phyloP scores from a whole-genome alignment of 2,888 invertebrate species.

The Acanthococcus lagerstroemiae region DNA sequence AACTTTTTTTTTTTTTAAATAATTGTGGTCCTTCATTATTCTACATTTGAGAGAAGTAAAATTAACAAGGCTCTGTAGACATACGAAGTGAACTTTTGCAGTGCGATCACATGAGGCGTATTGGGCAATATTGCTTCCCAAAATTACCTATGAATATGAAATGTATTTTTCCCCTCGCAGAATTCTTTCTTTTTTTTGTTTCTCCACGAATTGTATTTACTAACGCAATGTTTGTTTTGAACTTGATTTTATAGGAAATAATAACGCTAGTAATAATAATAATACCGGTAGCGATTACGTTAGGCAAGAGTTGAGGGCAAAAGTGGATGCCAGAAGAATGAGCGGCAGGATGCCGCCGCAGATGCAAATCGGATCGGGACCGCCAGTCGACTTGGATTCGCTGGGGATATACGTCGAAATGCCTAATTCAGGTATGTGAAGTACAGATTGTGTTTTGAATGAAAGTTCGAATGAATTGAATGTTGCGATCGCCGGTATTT shows the following conservation, averaged over 20 bases:
- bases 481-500: too few species aligned
- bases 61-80: background rate
- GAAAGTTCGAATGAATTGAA: background rate
- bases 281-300: constrained; percentile 66
- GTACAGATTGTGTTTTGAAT: background rate
- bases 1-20: too few species aligned
- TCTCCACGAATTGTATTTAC: background rate
- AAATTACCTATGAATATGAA: too few species aligned
- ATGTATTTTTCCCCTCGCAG: background rate
- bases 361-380: constrained; percentile 40
- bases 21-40: too few species aligned
- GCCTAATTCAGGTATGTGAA: constrained; percentile 54
- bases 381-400: constrained; percentile 55
- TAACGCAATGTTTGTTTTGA: background rate
- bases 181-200: background rate
- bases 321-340: constrained; percentile 77
- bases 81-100: constrained; percentile 1
- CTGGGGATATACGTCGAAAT: constrained; percentile 60
- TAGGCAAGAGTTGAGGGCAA: constrained; percentile 78
- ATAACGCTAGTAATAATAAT: constrained; percentile 14
- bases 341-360: constrained; percentile 48
- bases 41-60: background rate
- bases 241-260: constrained; percentile 6
- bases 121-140: constrained; percentile 17
- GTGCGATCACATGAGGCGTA: constrained; percentile 6